Percentiles rank a stretch among this genome's conserved stretches.
Conservation (phyloP, 2,888 invertebrate genomes). For the Bugula neritina region DNA sequence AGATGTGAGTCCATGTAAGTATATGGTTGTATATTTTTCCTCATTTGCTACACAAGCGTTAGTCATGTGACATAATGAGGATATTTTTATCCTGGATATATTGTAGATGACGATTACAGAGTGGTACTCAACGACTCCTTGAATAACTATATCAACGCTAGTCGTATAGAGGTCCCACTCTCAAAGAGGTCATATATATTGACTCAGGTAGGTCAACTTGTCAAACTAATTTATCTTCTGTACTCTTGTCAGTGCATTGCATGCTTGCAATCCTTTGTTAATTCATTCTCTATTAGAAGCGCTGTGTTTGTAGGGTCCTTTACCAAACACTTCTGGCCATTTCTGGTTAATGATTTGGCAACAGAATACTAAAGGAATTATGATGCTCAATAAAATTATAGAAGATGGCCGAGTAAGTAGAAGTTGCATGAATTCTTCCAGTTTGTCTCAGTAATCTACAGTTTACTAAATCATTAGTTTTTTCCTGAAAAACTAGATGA, state of each 20-base stretch:
- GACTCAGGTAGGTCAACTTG: constrained; percentile 58
- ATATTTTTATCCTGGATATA: neutral
- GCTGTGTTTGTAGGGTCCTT: constrained; percentile 85
- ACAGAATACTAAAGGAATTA: constrained; percentile 77
- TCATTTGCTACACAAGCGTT: no score
- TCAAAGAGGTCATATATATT: constrained; percentile 84
- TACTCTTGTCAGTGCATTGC: no score
- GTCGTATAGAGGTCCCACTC: constrained; percentile 74
- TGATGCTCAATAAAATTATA: constrained; percentile 90
- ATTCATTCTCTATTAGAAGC: no score
- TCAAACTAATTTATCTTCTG: no score
- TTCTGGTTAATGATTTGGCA: constrained; percentile 99
- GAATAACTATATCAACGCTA: constrained; percentile 90
- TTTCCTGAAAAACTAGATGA: no score
- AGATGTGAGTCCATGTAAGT: constrained; percentile 80
- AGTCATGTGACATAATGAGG: no score
- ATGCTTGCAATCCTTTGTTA: no score
- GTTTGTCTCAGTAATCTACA: no score
- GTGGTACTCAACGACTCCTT: constrained; percentile 64
- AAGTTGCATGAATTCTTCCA: no score
- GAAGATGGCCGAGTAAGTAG: constrained; percentile 74
- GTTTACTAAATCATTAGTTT: no score
- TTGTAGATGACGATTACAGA: constrained; percentile 74
- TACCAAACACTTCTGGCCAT: constrained; percentile 78
- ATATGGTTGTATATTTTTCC: neutral